Percentiles rank a stretch among this genome's conserved stretches.
These are phyloP conservation scores for Galeopsomyia nigrocyanea DNA, from an alignment of 2,888 invertebrate species.

Conservation along the genomic window DNA sequence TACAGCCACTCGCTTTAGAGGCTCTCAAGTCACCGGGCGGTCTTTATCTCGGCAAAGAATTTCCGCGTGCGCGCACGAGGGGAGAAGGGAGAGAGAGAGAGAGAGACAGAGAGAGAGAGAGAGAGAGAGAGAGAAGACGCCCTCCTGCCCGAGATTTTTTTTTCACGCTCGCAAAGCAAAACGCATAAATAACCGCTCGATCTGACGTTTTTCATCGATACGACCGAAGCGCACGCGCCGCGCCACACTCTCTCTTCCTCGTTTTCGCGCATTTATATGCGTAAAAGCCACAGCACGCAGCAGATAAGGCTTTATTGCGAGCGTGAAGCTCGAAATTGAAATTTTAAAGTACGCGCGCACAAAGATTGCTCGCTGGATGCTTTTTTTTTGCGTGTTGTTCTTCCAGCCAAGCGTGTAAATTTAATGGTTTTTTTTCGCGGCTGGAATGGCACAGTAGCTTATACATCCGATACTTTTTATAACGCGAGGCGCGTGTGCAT, in stretches of 20 bases:
- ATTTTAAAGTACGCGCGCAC: slow-evolving; percentile 31
- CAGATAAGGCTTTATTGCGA: slow-evolving; percentile 20
- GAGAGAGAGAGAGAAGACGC: slow-evolving; percentile 1
- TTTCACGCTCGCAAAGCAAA: slow-evolving; percentile 17
- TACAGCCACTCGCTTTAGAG: no score
- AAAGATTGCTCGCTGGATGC: no score
- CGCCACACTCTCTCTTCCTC: neutral
- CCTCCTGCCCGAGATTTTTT: slow-evolving; percentile 35
- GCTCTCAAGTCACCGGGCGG: slow-evolving; percentile 6
- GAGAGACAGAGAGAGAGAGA: no score
- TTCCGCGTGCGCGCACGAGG: neutral
- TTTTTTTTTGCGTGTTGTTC: no score
- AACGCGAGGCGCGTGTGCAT: no score
- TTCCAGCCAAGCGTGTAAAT: no score
- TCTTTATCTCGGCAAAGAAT: slow-evolving; percentile 1
- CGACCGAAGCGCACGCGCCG: neutral
- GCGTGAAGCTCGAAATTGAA: slow-evolving; percentile 26
- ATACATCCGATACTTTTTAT: no score
- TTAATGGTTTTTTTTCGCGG: no score
- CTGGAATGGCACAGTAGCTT: no score
- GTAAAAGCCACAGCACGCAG: slow-evolving; percentile 32
- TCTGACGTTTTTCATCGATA: slow-evolving; percentile 31
- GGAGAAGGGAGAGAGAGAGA: no score
- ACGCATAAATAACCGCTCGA: slow-evolving; percentile 32
- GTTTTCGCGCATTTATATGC: slow-evolving; percentile 30